Conservation (phyloP, 1,140 invertebrate genomes). For the Heliconius nattereri region DNA sequence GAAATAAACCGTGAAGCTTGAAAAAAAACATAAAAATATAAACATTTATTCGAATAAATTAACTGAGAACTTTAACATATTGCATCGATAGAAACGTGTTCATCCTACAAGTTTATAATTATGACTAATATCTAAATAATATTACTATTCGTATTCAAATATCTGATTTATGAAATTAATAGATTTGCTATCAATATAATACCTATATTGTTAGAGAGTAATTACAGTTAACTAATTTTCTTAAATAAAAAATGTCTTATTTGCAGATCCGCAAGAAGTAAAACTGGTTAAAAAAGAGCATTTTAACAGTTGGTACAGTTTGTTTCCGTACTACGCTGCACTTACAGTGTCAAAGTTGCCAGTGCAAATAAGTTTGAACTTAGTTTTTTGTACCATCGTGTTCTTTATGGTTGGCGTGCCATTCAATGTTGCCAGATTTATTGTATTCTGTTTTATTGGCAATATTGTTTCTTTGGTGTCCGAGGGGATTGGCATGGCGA, state of each 20-base stretch:
- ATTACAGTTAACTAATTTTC: not conserved
- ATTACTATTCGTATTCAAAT: not conserved
- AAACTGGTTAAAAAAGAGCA: constrained; percentile 90
- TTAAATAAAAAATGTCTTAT: not conserved
- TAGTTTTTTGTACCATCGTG: constrained; percentile 82
- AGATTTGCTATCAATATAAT: too few relatives aligned
- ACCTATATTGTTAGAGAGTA: too few relatives aligned
- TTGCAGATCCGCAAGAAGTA: constrained; percentile 89
- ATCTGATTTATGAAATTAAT: constrained; percentile 3
- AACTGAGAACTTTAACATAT: too few relatives aligned
- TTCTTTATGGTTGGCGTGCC: constrained; percentile 84
- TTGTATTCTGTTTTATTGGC: constrained; percentile 81
- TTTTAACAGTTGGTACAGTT: constrained; percentile 91
- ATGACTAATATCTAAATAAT: not conserved
- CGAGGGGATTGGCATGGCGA: constrained; percentile 84
- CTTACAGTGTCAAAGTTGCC: constrained; percentile 86
- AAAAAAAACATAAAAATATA: too few relatives aligned
- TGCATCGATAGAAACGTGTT: too few relatives aligned
- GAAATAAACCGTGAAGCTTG: too few relatives aligned
- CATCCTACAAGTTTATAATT: not conserved
- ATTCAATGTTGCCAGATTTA: constrained; percentile 77
- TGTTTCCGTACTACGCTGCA: constrained; percentile 90
- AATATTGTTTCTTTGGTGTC: constrained; percentile 82
- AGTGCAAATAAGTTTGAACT: constrained; percentile 81
- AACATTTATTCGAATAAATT: too few relatives aligned